Evolutionary conservation across 2,797 vertebrate genomes (phyloP), one percentile per base, ranked within the genome.

Genomic region (Sphenodon punctatus): DNA sequence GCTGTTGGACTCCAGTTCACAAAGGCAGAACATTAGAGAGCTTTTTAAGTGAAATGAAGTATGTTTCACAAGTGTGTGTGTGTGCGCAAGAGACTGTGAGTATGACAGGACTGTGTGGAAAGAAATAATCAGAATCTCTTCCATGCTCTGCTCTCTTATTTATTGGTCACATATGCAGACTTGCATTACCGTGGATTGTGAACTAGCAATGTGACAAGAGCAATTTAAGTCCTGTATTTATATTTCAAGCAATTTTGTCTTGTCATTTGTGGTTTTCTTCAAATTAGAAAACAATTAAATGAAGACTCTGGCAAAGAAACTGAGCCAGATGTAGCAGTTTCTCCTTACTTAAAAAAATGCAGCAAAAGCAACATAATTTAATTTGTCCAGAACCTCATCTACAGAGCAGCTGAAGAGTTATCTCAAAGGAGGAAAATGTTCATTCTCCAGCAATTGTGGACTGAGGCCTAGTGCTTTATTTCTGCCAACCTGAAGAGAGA

Each of bases 271-370:
- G 94, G 95, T 95, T 95, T 96, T 95, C 95, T 95, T 95, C 94
- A 95, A 95, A 95, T 96, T 95, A 95, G 92, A 95, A 95, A 95
- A 96, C 95, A 96, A 96, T 96, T 95, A 95, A 95, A 95, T 94
- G 93, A 95, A 95, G 94, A 93, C 89, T 95, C 93, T 95, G 94
- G 94, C 94, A 94, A 95, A 94, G 93, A 91, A 94, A 90, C 59
- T 38, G 86, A 95, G 93, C 94, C 95, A 95, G 95, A 95, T 95
- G 94, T 93, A 94, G 92, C 87, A 93, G 88, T 93, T 94, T 93
- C 90, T 94, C 85, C 68, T 82, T 89, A 61, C 82, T 88, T 82
- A 49, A 22, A 25, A 51, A 42, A 42, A 14, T 92, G 92, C 91
- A 92, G 92, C 90, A 93, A 93, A 94, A 94, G 88, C 91, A 94